Evolutionary conservation across 2,797 vertebrate genomes (phyloP), one percentile per base, ranked within the genome.

Genomic region (Rhynchonycteris naso): DNA sequence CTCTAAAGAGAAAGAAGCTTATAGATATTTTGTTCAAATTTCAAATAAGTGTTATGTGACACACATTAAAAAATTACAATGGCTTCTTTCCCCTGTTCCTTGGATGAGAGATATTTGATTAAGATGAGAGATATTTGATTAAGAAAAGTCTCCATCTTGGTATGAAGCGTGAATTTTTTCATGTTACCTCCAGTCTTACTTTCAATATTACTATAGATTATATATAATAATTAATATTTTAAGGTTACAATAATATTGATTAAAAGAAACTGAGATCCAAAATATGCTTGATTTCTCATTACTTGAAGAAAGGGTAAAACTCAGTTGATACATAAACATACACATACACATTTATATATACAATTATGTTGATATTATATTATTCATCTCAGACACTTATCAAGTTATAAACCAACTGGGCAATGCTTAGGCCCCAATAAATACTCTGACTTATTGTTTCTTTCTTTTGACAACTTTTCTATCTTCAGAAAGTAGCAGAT

Each of bases 401-500:
- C 7, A 92, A 19, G 7, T 47, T 91, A 18, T 30, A 54, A 86
- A 91, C 21, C 72, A 94, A 85, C 13, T 59, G 13, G 24, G 19
- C 10, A 91, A 63, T 58, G 9, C 33, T 72, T 66, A 83, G 19
- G 47, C 2, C 8, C 24, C 24, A 86, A 74, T 66, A 79, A 79
- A 71, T 6, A 84, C 18, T 72, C 56, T 38, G 22, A 90, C 54
- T 78, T 81, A 84, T 33, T 80, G 4, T 33, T 95, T 86, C 47
- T 90, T 93, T 95, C 38, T 88, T 93, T 92, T 93, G 43, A 22
- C 33, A 63, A 38, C 4, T 30, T 72, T 81, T 43, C 18, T 59
- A 5, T 72, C 50, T 76, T 92, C 30, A n/a, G 81, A 84, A 13
- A 84, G 22, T 65, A 94, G 24, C 52, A 85, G 74, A 84, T 14